phyloP scores from a whole-genome alignment of 2,113 vertebrate species.

The Phalacrocorax aristotelis region DNA sequence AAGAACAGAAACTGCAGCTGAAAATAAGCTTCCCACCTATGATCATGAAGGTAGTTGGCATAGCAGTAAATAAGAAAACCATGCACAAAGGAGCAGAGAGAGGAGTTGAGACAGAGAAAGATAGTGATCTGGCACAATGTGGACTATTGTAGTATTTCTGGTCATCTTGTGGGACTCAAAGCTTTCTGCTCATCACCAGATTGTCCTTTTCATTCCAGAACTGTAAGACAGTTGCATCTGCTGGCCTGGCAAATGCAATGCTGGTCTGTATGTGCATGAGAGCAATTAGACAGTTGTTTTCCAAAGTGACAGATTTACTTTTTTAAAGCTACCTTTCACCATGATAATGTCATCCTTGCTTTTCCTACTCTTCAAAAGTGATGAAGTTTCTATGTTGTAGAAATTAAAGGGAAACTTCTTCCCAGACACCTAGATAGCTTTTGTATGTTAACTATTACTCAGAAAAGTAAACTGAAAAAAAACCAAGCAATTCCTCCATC shows the following conservation, averaged over 20 bases:
- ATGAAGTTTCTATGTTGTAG: not conserved
- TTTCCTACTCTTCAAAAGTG: not conserved
- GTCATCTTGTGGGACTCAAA: not conserved
- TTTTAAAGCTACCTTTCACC: not conserved
- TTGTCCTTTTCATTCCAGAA: not conserved
- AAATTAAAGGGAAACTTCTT: not conserved
- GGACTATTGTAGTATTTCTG: slow-evolving; percentile 10
- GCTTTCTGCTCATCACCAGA: not conserved
- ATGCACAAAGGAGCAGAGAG: slow-evolving; percentile 67
- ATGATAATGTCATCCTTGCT: not conserved
- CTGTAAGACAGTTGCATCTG: not conserved
- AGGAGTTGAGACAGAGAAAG: slow-evolving; percentile 49
- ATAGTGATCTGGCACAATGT: not conserved
- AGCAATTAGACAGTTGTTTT: not conserved
- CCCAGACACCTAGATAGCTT: not conserved
- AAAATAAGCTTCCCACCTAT: slow-evolving; percentile 5
- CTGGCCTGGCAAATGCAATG: not conserved
- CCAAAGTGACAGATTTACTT: not conserved
- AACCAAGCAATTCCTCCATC: not conserved
- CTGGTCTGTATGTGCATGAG: not conserved
- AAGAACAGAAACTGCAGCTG: not conserved
- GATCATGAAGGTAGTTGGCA: slow-evolving; percentile 76
- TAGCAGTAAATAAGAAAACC: slow-evolving; percentile 53
- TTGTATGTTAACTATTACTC: not conserved
- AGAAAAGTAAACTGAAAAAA: not conserved